Conservation (phyloP, 2,113 vertebrate genomes). For the Sylvia atricapilla region DNA sequence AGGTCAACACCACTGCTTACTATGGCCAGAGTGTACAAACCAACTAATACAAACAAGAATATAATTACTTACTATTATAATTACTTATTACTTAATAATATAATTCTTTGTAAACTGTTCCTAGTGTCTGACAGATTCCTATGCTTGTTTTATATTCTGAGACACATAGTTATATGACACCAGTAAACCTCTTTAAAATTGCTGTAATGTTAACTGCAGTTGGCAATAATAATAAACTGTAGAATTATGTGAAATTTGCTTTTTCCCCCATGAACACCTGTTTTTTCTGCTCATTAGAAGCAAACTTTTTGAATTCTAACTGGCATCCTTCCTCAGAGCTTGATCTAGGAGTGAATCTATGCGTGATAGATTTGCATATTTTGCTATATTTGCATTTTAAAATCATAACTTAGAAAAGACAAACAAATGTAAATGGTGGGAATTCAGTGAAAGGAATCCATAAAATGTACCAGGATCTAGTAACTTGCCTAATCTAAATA, state of each 20-base stretch:
- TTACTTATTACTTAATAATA: background rate
- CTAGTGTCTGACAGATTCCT: background rate
- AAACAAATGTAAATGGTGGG: background rate
- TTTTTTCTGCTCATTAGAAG: conserved; percentile 7
- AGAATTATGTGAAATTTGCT: background rate
- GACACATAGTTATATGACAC: background rate
- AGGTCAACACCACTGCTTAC: background rate
- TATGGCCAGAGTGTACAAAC: background rate
- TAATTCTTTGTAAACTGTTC: background rate
- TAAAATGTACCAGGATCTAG: conserved; percentile 9
- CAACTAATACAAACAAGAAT: background rate
- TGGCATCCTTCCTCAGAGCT: background rate
- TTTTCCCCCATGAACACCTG: background rate
- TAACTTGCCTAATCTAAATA: conserved; percentile 17
- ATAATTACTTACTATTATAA: background rate
- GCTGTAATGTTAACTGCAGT: background rate
- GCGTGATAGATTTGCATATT: background rate
- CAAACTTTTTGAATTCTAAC: background rate
- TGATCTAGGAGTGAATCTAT: background rate
- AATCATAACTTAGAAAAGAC: background rate
- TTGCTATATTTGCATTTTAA: background rate
- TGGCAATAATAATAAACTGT: background rate
- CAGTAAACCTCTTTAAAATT: background rate
- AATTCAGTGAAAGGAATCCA: background rate
- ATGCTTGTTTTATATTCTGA: background rate